Evolutionary conservation across 2,113 vertebrate species (phyloP), one percentile per base, ranked within the genome.

Genomic region (Taurulus bubalis): DNA sequence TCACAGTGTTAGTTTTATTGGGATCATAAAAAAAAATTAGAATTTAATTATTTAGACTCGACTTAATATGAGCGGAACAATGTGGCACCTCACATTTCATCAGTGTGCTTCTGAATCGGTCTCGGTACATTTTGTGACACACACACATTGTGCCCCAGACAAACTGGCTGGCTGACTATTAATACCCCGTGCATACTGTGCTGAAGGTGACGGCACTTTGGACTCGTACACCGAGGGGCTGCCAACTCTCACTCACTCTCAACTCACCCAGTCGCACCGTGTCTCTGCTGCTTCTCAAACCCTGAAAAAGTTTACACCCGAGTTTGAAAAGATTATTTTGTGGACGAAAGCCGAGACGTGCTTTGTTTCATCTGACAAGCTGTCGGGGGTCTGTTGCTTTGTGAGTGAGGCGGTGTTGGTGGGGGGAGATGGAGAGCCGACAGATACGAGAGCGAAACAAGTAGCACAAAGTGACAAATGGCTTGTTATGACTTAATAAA

Each of bases 111-210:
- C 56, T 62, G 28, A 53, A 36, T 67, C 74, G 10, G 22, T 12
- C 20, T 24, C 53, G 2, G 32, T n/a, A 42, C n/a, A 65, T 65
- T 36, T 36, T 10, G n/a, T 53, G 28, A 49, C 26, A 51, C 24
- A 71, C 64, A 36, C 66, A 69, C 76, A 30, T 59, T 65, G 79
- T 55, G 75, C 34, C 53, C 68, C 85, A 80, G 77, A 83, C 79
- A 51, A 9, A n/a, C 69, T 18, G 79, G 58, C 74, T 47, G 28
- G 53, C 55, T 65, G 72, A 63, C 77, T 83, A 85, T 87, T 77
- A 81, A 84, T 84, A 85, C 15, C 56, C 62, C 4, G 28, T 65
- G 79, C 66, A 59, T 42, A 26, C 79, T 58, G 79, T 28, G 45
- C 74, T 32, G 69, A 14, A 60, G 83, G 49, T 68, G 71, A 69